Conservation (phyloP, 1,140 invertebrate species). For the Dreissena polymorpha region DNA sequence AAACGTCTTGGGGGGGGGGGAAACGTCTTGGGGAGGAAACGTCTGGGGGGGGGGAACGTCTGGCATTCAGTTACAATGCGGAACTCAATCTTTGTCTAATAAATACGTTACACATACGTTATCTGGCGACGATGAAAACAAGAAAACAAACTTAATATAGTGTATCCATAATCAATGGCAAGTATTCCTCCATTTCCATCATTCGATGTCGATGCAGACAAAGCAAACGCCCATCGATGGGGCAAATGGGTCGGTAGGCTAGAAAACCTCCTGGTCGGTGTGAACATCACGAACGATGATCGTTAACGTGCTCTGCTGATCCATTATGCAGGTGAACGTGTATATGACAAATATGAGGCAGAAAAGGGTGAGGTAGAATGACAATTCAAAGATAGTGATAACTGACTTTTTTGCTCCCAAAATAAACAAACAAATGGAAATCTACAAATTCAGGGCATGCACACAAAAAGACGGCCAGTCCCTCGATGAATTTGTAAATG, state of each 20-base stretch:
- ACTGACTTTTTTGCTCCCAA: slow-evolving; percentile 3
- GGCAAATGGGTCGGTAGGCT: slow-evolving; percentile 42
- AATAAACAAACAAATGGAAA: slow-evolving; percentile 9
- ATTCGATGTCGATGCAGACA: slow-evolving; percentile 22
- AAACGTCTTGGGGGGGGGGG: too few relatives aligned
- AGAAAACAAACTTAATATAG: too few relatives aligned
- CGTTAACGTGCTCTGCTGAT: slow-evolving; percentile 46
- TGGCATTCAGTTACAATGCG: too few relatives aligned
- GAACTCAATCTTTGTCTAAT: too few relatives aligned
- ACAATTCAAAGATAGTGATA: slow-evolving; percentile 1
- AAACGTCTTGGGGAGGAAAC: too few relatives aligned
- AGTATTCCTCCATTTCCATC: slow-evolving; percentile 25
- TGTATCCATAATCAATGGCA: too few relatives aligned
- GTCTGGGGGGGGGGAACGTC: too few relatives aligned
- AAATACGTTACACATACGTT: too few relatives aligned
- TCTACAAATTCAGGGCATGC: slow-evolving; percentile 17
- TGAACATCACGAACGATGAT: slow-evolving; percentile 30
- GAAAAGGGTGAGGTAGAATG: too few relatives aligned
- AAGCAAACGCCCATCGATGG: slow-evolving; percentile 32
- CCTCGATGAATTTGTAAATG: not conserved
- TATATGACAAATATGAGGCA: not conserved
- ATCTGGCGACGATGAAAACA: too few relatives aligned
- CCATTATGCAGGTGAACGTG: slow-evolving; percentile 46
- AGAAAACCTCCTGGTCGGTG: slow-evolving; percentile 46
- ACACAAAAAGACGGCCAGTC: not conserved